Evolutionary conservation across 2,113 vertebrate genomes (phyloP).

Genomic region (zebrafish (Danio rerio)): GRCz12tu NC_133189.1:36579501-36580000

Average conservation of each 20-base stretch:
- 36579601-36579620: not conserved
- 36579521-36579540: not conserved
- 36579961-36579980: constrained; percentile 81
- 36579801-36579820: constrained; percentile 74
- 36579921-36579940: constrained; percentile 81
- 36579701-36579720: constrained; percentile 59
- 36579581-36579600: not conserved
- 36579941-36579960: constrained; percentile 76
- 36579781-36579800: constrained; percentile 78
- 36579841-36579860: constrained; percentile 82
- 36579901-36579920: constrained; percentile 83
- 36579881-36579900: constrained; percentile 76
- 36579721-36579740: constrained; percentile 53
- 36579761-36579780: constrained; percentile 77
- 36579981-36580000: constrained; percentile 81
- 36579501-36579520: constrained; percentile 32
- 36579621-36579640: not conserved
- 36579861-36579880: constrained; percentile 84
- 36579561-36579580: not conserved
- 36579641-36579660: constrained; percentile 23
- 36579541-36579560: constrained; percentile 14
- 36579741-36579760: constrained; percentile 65
- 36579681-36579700: not conserved
- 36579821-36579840: constrained; percentile 65
- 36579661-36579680: constrained; percentile 37